These are phyloP conservation scores for Oreochromis tanganicae DNA, from an alignment of 2,113 vertebrate genomes.

Conservation along the genomic window DNA sequence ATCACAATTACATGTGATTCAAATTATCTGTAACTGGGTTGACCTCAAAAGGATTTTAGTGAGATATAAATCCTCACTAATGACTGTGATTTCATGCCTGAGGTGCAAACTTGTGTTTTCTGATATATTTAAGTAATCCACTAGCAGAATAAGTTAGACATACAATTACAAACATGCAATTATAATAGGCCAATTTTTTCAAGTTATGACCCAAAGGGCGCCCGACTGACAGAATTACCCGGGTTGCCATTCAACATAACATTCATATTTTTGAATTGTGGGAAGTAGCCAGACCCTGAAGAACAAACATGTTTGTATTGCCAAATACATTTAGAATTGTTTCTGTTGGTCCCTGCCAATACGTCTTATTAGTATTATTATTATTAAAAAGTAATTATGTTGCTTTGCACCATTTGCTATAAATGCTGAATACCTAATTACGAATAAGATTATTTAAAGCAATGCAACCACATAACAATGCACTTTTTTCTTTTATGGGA, in stretches of 20 bases:
- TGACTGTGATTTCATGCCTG: background rate
- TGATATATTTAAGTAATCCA: background rate
- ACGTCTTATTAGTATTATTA: background rate
- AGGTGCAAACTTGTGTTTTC: background rate
- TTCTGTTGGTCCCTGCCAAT: background rate
- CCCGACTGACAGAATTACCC: background rate
- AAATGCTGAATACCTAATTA: background rate
- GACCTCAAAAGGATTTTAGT: background rate
- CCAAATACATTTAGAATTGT: background rate
- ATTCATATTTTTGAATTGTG: background rate
- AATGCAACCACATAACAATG: background rate
- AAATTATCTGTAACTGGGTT: background rate
- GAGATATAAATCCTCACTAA: background rate
- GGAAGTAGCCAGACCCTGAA: background rate
- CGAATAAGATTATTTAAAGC: background rate
- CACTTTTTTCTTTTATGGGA: fast-evolving
- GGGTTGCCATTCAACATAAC: background rate
- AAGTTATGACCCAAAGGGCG: background rate
- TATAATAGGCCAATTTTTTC: background rate
- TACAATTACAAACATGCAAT: background rate
- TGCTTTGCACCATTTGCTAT: background rate
- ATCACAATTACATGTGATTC: background rate
- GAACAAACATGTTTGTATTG: background rate
- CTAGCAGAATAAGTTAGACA: background rate
- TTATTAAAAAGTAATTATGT: background rate